A percentile compares a stretch with the other conserved stretches of the same genome.
phyloP scores from a whole-genome alignment of 2,113 vertebrate genomes.

The Gymnarchus niloticus region DNA sequence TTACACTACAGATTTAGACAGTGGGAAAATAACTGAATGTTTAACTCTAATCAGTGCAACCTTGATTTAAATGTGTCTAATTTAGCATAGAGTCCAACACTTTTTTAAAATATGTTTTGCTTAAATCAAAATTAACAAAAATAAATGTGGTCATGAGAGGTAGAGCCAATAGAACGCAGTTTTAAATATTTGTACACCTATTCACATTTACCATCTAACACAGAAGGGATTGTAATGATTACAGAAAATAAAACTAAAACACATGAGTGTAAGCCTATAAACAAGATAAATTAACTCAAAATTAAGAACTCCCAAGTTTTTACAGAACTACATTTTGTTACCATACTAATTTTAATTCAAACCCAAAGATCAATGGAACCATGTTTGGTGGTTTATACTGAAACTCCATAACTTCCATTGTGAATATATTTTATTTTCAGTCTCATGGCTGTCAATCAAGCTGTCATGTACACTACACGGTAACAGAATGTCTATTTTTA shows the following conservation, averaged over 20 bases:
- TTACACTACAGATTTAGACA: conserved; percentile 13
- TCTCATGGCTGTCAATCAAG: not conserved
- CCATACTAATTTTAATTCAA: not conserved
- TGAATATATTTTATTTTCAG: not conserved
- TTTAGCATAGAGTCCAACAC: conserved; percentile 15
- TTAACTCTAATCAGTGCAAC: conserved; percentile 14
- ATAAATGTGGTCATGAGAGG: conserved; percentile 16
- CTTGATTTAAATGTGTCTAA: conserved; percentile 32
- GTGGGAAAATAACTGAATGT: not conserved
- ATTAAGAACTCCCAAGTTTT: not conserved
- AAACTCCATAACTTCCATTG: not conserved
- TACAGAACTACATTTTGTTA: not conserved
- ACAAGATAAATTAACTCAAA: not conserved
- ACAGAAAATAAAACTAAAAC: not conserved
- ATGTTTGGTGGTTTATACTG: not conserved
- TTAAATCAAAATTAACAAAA: not conserved
- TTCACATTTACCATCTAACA: conserved; percentile 17
- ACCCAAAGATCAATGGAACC: not conserved
- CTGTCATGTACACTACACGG: not conserved
- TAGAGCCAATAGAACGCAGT: not conserved
- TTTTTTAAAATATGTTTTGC: not conserved
- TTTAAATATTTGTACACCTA: conserved; percentile 7
- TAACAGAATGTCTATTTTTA: not conserved
- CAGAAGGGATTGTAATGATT: conserved; percentile 6
- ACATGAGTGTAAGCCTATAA: not conserved